Conservation (phyloP, 1,140 invertebrate species). For the Argopecten irradians region DNA sequence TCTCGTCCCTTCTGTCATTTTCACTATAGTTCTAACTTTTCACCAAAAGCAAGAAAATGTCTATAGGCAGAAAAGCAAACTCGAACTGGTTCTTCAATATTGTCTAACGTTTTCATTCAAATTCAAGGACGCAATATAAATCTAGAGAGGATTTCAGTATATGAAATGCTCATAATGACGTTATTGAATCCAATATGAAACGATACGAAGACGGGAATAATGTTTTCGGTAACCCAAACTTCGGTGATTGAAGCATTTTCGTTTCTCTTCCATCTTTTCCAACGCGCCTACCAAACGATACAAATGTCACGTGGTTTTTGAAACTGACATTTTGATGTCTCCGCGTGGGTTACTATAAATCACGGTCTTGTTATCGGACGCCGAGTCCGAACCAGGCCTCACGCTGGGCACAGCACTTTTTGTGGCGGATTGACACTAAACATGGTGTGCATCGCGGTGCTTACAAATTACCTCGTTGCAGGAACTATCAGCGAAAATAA, state of each 20-base stretch:
- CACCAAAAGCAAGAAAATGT: neutral
- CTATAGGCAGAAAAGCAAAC: neutral
- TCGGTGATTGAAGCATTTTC: neutral
- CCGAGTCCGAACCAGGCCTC: slow-evolving; percentile 26
- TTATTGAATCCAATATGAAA: neutral
- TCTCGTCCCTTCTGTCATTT: slow-evolving; percentile 8
- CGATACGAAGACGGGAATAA: too few relatives aligned
- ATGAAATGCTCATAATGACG: neutral
- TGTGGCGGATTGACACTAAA: slow-evolving; percentile 32
- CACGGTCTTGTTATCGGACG: slow-evolving; percentile 34
- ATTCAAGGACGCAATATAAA: neutral
- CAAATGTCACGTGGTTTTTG: slow-evolving; percentile 25
- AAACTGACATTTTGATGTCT: slow-evolving; percentile 42
- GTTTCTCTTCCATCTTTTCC: neutral
- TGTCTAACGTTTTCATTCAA: neutral
- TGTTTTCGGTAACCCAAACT: too few relatives aligned
- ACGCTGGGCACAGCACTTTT: slow-evolving; percentile 26
- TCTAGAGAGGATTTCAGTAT: neutral
- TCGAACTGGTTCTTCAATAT: neutral
- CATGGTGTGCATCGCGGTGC: slow-evolving; percentile 24
- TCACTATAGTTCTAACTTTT: slow-evolving; percentile 12
- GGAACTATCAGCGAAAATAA: slow-evolving; percentile 27
- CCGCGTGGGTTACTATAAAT: slow-evolving; percentile 33
- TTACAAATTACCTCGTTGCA: slow-evolving; percentile 33
- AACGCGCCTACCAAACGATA: neutral